Base-by-base conservation (phyloP, 2,113 vertebrate genomes). In the Mohoua ochrocephala region DNA sequence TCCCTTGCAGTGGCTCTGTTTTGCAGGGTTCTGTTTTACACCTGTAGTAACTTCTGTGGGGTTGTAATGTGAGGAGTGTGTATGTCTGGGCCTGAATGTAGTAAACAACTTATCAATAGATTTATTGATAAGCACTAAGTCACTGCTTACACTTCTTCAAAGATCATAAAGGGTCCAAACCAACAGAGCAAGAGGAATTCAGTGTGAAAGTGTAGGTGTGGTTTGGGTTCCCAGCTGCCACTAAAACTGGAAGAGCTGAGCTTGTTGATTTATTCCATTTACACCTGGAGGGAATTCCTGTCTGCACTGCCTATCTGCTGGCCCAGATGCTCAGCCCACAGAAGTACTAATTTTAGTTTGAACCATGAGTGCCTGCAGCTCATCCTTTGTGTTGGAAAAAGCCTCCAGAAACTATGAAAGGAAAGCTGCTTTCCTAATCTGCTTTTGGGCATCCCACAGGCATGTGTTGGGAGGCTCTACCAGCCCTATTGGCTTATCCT, bases 231-330 rank as follows among this genome's bases (percentile, higher is more conserved):
- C 50, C 70, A 87, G 70, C 81, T 96, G 63, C n/a, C 54, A 35
- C 47, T 88, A 23, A 60, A 85, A 33, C 82, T 95, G 74, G 67
- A 73, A 83, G n/a, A 85, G 26, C 50, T 54, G 52, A 80, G 47
- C 45, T 42, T 35, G 47, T 67, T 84, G 79, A 70, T 94, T 93
- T 94, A 76, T 86, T 94, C 81, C 64, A 42, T 94, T 95, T 94
- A 71, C 22, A 84, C 73, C 77, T 84, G 56, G 60, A 78, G 74
- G 77, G 81, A 81, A 89, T 93, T 89, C 64, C 57, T 87, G 95
- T 89, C 74, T 89, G 35, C 27, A 37, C 69, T 78, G 47, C 81
- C 73, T 87, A 87, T 77, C 68, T 84, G 37, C 75, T 7, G 7
- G 73, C 65, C 86, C 79, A 92, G 75, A 71, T 88, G 68, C 57